These are phyloP conservation scores for Pleuronectes platessa DNA, from an alignment of 2,113 vertebrate genomes.

Conservation along the genomic window DNA sequence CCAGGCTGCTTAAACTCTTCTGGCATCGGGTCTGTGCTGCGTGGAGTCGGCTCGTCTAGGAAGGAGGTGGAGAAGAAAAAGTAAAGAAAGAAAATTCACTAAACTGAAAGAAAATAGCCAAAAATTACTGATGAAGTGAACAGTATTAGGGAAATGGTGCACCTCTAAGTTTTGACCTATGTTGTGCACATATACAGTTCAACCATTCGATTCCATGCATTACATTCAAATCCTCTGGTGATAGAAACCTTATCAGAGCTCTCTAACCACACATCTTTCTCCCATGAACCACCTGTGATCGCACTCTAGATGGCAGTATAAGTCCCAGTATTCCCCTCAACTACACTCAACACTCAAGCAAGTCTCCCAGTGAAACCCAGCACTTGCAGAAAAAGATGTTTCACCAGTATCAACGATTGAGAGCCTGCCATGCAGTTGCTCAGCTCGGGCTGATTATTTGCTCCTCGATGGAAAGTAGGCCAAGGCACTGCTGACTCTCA, in stretches of 20 bases:
- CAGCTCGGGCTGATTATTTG: constrained; percentile 62
- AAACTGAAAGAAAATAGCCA: no score
- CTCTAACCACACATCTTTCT: neutral
- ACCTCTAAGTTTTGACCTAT: neutral
- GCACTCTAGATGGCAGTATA: constrained; percentile 78
- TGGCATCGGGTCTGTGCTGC: constrained; percentile 49
- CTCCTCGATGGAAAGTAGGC: constrained; percentile 72
- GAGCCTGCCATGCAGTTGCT: constrained; percentile 70
- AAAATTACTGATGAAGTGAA: no score
- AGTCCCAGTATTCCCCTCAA: constrained; percentile 43
- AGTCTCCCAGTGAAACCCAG: constrained; percentile 44
- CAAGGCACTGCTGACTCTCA: constrained; percentile 54
- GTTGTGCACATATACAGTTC: neutral
- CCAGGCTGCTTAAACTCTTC: constrained; percentile 47
- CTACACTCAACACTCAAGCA: neutral
- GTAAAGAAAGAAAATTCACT: neutral
- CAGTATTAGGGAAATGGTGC: no score
- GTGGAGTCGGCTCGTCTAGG: constrained; percentile 6
- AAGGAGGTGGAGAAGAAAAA: neutral
- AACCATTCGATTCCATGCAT: neutral
- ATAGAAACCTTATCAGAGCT: no score
- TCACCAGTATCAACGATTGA: constrained; percentile 62
- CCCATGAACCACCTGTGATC: neutral
- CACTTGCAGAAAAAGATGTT: constrained; percentile 54
- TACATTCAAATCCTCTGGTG: no score